Conservation (phyloP, 2,888 invertebrate genomes). For the Alloplasta piceator region DNA sequence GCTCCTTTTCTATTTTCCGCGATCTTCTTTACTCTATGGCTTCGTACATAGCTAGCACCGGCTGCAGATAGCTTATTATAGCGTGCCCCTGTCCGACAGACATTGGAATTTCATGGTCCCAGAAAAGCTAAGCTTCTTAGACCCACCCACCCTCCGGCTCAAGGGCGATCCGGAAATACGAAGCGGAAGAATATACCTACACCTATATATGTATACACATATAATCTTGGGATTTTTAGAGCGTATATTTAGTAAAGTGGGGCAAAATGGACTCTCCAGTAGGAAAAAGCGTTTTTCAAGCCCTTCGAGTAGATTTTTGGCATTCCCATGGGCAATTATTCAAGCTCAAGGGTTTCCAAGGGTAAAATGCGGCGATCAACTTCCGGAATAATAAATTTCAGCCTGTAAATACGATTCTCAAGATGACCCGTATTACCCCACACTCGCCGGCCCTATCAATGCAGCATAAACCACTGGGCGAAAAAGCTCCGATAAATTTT, state of each 20-base stretch:
- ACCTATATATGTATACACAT: constrained; percentile 11
- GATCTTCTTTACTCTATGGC: constrained; percentile 33
- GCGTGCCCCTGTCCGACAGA: constrained; percentile 31
- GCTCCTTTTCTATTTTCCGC: constrained; percentile 49
- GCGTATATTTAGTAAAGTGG: too few species aligned
- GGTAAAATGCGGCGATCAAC: too few species aligned
- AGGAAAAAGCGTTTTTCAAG: too few species aligned
- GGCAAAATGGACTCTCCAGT: too few species aligned
- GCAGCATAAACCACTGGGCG: constrained; percentile 11
- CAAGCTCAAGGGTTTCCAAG: too few species aligned
- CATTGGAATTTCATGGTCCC: constrained; percentile 54
- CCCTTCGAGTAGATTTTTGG: too few species aligned
- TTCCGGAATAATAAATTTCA: too few species aligned
- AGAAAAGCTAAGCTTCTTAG: constrained; percentile 49
- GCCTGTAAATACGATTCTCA: too few species aligned
- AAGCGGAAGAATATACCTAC: constrained; percentile 36
- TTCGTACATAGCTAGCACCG: neutral
- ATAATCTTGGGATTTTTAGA: neutral
- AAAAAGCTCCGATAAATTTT: constrained; percentile 52
- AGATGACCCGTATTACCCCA: too few species aligned
- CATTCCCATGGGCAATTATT: too few species aligned
- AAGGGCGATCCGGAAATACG: constrained; percentile 54
- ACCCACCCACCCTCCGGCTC: constrained; percentile 7
- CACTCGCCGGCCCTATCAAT: neutral
- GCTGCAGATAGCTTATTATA: constrained; percentile 46